Percentiles rank a stretch among this genome's conserved stretches.
These are phyloP conservation scores for Anas georgica DNA, from an alignment of 2,797 vertebrate species.

Conservation along the genomic window DNA sequence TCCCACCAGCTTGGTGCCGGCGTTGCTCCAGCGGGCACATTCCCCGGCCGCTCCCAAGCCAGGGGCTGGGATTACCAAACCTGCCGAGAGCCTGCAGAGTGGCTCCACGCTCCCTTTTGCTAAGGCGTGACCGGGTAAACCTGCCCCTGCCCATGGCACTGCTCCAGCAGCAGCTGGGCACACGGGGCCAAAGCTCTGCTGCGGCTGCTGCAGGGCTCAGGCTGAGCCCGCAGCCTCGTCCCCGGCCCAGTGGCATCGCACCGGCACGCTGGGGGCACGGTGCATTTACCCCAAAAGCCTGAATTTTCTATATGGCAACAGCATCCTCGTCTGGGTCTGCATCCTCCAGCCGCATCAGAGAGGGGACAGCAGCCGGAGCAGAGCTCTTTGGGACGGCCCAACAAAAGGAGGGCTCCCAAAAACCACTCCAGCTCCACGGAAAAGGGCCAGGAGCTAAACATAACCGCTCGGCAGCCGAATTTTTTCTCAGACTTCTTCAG, in stretches of 20 bases:
- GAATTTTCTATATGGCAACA: not conserved
- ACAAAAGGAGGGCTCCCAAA: not conserved
- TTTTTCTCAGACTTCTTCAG: not conserved
- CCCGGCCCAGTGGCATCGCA: not conserved
- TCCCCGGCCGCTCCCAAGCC: slow-evolving; percentile 1
- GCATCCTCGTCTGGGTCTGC: not conserved
- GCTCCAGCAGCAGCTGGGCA: not conserved
- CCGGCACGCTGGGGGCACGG: not conserved
- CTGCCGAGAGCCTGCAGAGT: not conserved
- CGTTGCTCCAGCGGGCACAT: not conserved
- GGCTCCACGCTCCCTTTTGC: not conserved
- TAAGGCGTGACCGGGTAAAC: accelerated
- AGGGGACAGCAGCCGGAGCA: not conserved
- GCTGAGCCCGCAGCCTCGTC: not conserved
- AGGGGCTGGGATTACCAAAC: not conserved
- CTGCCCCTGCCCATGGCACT: not conserved
- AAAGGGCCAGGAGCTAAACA: not conserved
- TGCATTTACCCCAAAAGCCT: not conserved
- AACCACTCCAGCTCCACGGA: not conserved
- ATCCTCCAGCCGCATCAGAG: not conserved
- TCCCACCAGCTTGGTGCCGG: not conserved
- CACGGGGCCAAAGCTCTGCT: not conserved
- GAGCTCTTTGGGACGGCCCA: not conserved
- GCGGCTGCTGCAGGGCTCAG: not conserved
- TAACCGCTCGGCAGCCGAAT: not conserved